Conservation (phyloP, 2,113 vertebrate species). For the Hyaena hyaena region DNA sequence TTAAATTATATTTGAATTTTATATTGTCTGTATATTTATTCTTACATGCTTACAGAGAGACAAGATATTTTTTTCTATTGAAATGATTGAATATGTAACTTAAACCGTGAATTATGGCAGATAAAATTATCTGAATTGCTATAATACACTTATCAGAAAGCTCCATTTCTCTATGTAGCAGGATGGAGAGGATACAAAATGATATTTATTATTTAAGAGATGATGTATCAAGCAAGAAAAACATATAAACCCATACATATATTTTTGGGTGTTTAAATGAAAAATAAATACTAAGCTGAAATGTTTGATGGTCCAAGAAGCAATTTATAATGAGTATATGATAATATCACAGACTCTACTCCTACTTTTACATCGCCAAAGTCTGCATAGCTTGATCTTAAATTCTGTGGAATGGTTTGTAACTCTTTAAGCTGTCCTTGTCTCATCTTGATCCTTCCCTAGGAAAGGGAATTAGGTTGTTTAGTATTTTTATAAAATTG, state of each 20-base stretch:
- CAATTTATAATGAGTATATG: slow-evolving; percentile 54
- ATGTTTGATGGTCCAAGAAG: slow-evolving; percentile 57
- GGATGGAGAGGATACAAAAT: slow-evolving; percentile 57
- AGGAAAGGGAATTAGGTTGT: slow-evolving; percentile 60
- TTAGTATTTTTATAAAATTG: slow-evolving; percentile 65
- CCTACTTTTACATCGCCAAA: slow-evolving; percentile 25
- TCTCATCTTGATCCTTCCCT: slow-evolving; percentile 45
- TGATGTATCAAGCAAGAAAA: slow-evolving; percentile 53
- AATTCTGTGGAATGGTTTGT: slow-evolving; percentile 61
- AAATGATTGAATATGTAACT: slow-evolving; percentile 59
- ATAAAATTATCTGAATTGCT: slow-evolving; percentile 72
- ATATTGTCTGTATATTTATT: slow-evolving; percentile 44
- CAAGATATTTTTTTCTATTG: slow-evolving; percentile 48
- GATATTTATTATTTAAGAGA: slow-evolving; percentile 74
- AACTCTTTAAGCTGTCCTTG: slow-evolving; percentile 55
- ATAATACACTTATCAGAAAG: slow-evolving; percentile 27
- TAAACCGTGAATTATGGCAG: slow-evolving; percentile 74
- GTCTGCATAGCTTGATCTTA: slow-evolving; percentile 42
- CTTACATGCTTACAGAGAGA: slow-evolving; percentile 7
- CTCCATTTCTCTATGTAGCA: slow-evolving; percentile 49
- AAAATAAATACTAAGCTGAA: slow-evolving; percentile 67
- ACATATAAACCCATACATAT: slow-evolving; percentile 48
- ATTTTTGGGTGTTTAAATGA: slow-evolving; percentile 71
- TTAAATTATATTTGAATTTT: slow-evolving; percentile 70
- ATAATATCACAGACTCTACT: slow-evolving; percentile 23